Percentiles rank a stretch among this genome's conserved stretches.
Evolutionary conservation across 2,113 vertebrate genomes (phyloP).

Genomic region (Gallinago paraguaiae): DNA sequence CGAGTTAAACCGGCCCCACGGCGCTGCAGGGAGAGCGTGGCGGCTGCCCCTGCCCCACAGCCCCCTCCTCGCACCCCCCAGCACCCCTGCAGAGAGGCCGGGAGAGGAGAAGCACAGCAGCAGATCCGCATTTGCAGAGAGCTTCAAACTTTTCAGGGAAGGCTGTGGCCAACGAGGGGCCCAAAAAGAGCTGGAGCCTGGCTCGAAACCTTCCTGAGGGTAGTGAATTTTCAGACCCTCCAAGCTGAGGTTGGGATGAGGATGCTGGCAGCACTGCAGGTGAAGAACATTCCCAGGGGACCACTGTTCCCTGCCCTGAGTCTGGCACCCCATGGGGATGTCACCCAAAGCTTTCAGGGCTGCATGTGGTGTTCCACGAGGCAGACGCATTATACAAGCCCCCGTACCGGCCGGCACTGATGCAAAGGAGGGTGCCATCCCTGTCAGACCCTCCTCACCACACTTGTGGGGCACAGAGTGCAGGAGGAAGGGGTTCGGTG

Average conservation of each 20-base stretch:
- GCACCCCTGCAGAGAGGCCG: neutral
- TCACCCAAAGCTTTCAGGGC: neutral
- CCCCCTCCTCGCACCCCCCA: neutral
- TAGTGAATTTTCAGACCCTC: fast-evolving
- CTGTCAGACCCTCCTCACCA: neutral
- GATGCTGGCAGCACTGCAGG: fast-evolving
- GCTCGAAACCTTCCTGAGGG: neutral
- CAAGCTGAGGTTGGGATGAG: neutral
- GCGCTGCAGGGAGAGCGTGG: constrained; percentile 2
- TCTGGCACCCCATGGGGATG: neutral
- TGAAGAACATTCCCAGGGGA: neutral
- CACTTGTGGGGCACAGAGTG: fast-evolving
- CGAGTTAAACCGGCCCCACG: constrained; percentile 2
- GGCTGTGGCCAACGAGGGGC: fast-evolving
- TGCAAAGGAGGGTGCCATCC: neutral
- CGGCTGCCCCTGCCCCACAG: neutral
- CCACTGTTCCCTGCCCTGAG: neutral
- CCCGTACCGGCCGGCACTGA: fast-evolving
- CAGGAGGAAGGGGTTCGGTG: neutral
- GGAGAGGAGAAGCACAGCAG: neutral
- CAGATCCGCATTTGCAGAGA: neutral
- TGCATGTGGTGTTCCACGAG: neutral
- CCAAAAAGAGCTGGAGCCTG: neutral
- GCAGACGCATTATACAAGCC: fast-evolving
- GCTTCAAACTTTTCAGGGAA: neutral